Conservation (phyloP, 1,140 invertebrate species). For the Papilio polyxenes region DNA sequence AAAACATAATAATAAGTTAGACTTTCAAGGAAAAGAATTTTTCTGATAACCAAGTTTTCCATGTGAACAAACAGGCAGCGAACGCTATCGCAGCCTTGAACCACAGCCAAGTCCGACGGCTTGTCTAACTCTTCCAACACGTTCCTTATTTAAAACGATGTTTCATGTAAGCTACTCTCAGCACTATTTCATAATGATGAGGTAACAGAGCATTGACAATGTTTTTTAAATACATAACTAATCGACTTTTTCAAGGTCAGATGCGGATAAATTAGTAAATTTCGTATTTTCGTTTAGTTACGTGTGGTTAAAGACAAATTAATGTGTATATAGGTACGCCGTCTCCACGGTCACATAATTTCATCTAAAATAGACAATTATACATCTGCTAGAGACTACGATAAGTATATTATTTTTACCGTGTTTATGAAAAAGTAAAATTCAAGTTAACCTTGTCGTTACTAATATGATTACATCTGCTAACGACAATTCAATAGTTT, state of each 20-base stretch:
- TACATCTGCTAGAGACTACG: neutral
- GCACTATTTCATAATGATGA: constrained; percentile 7
- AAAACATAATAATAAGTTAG: neutral
- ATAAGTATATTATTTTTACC: neutral
- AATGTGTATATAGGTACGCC: no score
- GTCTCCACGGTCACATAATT: no score
- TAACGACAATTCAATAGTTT: constrained; percentile 9
- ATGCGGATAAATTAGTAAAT: no score
- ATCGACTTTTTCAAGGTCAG: neutral
- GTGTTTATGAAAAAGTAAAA: neutral
- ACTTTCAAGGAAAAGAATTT: neutral
- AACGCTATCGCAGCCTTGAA: constrained; percentile 12
- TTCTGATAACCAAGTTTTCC: neutral
- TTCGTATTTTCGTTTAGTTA: no score
- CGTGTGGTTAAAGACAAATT: no score
- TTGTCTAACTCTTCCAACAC: neutral
- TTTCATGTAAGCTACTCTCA: neutral
- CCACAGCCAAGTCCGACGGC: constrained; percentile 1
- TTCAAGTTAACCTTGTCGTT: neutral
- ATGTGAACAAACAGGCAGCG: neutral
- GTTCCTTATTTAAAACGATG: constrained; percentile 8
- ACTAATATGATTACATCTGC: constrained; percentile 8
- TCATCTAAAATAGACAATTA: no score
- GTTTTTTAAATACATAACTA: neutral
- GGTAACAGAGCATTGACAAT: neutral